Evolutionary conservation across 2,888 invertebrate genomes (phyloP).

Genomic region (Diadegma fenestrale): DNA sequence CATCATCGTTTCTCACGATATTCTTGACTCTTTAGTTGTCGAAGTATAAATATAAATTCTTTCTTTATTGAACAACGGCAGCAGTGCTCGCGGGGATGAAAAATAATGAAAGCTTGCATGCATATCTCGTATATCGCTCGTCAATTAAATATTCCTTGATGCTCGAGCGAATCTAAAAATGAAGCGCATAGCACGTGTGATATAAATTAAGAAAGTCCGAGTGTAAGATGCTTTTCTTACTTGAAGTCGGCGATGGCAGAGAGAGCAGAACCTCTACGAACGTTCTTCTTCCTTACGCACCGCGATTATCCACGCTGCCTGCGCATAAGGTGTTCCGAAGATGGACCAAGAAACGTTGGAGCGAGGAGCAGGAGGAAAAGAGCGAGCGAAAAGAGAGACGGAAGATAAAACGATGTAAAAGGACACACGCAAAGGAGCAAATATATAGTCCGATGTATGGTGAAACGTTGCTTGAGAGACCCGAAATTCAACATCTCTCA

Average conservation of each 20-base stretch:
- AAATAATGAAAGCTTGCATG: conserved; percentile 19
- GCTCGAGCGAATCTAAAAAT: conserved; percentile 42
- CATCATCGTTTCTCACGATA: not conserved
- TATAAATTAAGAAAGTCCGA: conserved; percentile 67
- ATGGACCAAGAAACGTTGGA: conserved; percentile 58
- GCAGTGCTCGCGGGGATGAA: not conserved
- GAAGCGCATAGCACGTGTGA: conserved; percentile 54
- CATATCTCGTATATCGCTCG: conserved; percentile 22
- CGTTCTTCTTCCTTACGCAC: conserved; percentile 75
- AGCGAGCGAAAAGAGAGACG: not conserved
- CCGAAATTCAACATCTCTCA: conserved; percentile 45
- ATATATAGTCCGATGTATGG: conserved; percentile 26
- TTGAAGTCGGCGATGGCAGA: conserved; percentile 17
- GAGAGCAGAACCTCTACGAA: conserved; percentile 53
- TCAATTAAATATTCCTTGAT: conserved; percentile 3
- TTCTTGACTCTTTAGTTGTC: not conserved
- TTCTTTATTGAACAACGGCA: not conserved
- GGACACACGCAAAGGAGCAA: conserved; percentile 28
- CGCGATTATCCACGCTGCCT: conserved; percentile 77
- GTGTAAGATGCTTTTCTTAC: conserved; percentile 54
- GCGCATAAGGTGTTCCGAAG: conserved; percentile 69
- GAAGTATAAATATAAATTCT: conserved; percentile 6
- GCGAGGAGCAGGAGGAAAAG: conserved; percentile 36
- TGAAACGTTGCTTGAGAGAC: conserved; percentile 39
- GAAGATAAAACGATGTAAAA: conserved; percentile 33